phyloP scores from a whole-genome alignment of 2,113 vertebrate species.

The Heliornis fulica region DNA sequence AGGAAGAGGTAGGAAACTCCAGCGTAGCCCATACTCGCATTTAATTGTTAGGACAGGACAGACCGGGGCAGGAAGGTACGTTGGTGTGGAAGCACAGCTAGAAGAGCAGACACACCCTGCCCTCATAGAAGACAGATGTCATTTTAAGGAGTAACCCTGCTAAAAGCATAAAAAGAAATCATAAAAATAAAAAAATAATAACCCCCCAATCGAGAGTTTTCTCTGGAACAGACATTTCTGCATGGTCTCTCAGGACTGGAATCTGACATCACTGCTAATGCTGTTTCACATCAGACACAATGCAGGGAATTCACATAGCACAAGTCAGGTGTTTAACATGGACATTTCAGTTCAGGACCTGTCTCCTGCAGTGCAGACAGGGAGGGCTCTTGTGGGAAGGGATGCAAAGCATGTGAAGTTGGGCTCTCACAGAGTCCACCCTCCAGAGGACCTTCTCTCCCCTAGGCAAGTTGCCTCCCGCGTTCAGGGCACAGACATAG shows the following conservation, averaged over 20 bases:
- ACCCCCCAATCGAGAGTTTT: neutral
- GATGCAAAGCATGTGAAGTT: neutral
- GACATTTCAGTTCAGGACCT: neutral
- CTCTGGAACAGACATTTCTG: constrained; percentile 3
- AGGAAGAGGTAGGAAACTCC: constrained; percentile 27
- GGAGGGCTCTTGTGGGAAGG: neutral
- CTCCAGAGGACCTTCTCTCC: neutral
- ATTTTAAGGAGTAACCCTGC: constrained; percentile 16
- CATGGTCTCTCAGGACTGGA: neutral
- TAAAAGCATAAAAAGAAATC: constrained; percentile 7
- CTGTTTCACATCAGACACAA: neutral
- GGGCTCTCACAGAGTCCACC: neutral
- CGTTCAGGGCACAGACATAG: neutral
- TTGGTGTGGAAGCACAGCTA: constrained; percentile 46
- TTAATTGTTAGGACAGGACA: constrained; percentile 49
- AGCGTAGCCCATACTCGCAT: constrained; percentile 23
- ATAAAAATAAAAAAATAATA: neutral
- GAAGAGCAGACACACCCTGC: constrained; percentile 26
- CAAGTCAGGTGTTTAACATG: neutral
- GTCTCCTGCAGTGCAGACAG: neutral
- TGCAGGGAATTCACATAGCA: neutral
- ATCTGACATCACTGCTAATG: neutral
- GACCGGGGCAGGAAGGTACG: neutral
- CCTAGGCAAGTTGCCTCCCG: neutral
- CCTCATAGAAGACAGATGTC: neutral